These are phyloP conservation scores for Drosophila formosana DNA, from an alignment of 2,888 invertebrate species.

Conservation along the genomic window DNA sequence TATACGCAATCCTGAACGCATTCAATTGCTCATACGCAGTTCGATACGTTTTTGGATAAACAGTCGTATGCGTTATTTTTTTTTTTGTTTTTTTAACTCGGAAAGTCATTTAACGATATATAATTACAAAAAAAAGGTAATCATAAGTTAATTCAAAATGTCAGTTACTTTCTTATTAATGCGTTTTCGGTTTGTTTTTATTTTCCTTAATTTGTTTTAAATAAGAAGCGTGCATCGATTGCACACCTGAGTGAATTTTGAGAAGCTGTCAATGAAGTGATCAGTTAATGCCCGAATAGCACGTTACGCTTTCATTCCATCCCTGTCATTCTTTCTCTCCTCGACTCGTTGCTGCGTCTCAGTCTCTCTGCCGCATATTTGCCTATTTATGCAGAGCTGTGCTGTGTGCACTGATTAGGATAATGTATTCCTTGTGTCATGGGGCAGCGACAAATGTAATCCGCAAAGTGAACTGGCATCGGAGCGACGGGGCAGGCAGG, in stretches of 20 bases:
- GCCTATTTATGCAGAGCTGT: slow-evolving; percentile 16
- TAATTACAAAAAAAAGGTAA: too few relatives aligned
- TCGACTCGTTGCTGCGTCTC: not conserved
- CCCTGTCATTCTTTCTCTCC: not conserved
- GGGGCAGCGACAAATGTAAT: slow-evolving; percentile 39
- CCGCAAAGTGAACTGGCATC: slow-evolving; percentile 30
- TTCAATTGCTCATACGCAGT: too few relatives aligned
- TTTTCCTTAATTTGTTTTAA: too few relatives aligned
- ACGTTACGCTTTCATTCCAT: too few relatives aligned
- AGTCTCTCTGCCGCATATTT: not conserved
- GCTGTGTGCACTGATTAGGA: slow-evolving; percentile 31
- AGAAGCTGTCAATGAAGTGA: slow-evolving; percentile 13
- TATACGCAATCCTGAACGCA: too few relatives aligned
- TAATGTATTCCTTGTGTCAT: slow-evolving; percentile 28
- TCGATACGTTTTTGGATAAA: too few relatives aligned
- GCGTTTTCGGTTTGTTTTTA: too few relatives aligned
- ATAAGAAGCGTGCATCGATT: not conserved
- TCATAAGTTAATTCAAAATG: too few relatives aligned
- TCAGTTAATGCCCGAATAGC: slow-evolving; percentile 2
- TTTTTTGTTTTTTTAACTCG: too few relatives aligned
- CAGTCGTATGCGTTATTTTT: too few relatives aligned
- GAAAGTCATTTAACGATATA: too few relatives aligned
- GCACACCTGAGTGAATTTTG: not conserved
- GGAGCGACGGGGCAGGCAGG: not conserved
- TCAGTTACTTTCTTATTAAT: too few relatives aligned